These are phyloP conservation scores for Gobius niger DNA, from an alignment of 2,113 vertebrate species.

Conservation along the genomic window DNA sequence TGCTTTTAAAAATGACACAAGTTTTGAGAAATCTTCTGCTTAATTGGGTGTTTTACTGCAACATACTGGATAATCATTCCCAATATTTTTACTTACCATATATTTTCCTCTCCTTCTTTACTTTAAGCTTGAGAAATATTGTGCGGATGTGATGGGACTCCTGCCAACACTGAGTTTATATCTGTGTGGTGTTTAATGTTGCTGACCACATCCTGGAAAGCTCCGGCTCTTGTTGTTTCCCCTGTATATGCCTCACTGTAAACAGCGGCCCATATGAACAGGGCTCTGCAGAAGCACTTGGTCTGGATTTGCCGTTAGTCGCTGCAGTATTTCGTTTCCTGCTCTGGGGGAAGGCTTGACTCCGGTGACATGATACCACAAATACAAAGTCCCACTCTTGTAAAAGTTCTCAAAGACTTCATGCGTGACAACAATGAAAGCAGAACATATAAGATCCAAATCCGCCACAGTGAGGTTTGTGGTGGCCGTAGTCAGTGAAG, in stretches of 20 bases:
- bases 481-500: constrained; percentile 14
- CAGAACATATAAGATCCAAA: constrained; percentile 10
- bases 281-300: constrained; percentile 71
- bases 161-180: not conserved
- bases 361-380: constrained; percentile 58
- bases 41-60: too few species aligned
- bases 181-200: constrained; percentile 14
- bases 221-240: not conserved
- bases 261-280: constrained; percentile 34
- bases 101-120: too few species aligned
- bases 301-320: constrained; percentile 75
- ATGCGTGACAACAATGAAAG: constrained; percentile 22
- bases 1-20: too few species aligned
- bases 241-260: constrained; percentile 33
- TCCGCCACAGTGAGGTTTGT: constrained; percentile 17
- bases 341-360: constrained; percentile 67
- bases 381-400: constrained; percentile 48
- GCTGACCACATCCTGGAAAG: constrained; percentile 5
- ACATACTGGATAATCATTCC: too few species aligned
- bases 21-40: too few species aligned
- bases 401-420: constrained; percentile 43
- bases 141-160: not conserved
- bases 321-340: constrained; percentile 68
- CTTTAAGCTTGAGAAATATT: not conserved
- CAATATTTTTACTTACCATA: too few species aligned